These are phyloP conservation scores for Monodelphis domestica DNA, from an alignment of 2,797 vertebrate species.

Conservation along the genomic window DNA sequence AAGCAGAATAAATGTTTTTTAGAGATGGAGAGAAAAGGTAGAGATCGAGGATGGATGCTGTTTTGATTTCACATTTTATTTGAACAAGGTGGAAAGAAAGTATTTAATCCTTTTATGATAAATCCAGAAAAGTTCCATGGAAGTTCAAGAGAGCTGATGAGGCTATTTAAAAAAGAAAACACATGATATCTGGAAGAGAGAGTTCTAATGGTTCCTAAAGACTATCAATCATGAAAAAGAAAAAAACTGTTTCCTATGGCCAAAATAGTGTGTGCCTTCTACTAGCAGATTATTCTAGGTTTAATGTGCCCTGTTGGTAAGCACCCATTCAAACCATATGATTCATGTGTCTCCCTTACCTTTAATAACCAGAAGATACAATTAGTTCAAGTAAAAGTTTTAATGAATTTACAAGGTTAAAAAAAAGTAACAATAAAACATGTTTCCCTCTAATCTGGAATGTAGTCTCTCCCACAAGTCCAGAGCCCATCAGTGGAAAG, in stretches of 20 bases:
- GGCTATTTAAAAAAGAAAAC: background rate
- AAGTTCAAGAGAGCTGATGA: background rate
- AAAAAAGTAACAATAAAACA: background rate
- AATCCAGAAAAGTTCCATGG: background rate
- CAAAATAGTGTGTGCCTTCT: background rate
- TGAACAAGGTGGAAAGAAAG: background rate
- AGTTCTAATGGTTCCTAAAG: background rate
- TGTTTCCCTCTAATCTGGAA: background rate
- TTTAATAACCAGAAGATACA: background rate
- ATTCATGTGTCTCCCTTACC: background rate
- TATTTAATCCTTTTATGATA: background rate
- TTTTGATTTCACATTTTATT: background rate
- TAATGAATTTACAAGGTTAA: background rate
- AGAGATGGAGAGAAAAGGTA: background rate
- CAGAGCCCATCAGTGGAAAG: background rate
- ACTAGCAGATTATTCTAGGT: background rate
- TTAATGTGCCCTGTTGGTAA: background rate
- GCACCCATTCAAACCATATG: background rate
- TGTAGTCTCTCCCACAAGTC: background rate
- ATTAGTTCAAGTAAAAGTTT: background rate
- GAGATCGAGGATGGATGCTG: background rate
- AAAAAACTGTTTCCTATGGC: background rate
- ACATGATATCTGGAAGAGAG: background rate
- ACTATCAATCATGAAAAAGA: background rate
- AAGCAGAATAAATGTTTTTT: background rate